Conservation (phyloP, 2,888 invertebrate species). For the Euplexia lucipara region DNA sequence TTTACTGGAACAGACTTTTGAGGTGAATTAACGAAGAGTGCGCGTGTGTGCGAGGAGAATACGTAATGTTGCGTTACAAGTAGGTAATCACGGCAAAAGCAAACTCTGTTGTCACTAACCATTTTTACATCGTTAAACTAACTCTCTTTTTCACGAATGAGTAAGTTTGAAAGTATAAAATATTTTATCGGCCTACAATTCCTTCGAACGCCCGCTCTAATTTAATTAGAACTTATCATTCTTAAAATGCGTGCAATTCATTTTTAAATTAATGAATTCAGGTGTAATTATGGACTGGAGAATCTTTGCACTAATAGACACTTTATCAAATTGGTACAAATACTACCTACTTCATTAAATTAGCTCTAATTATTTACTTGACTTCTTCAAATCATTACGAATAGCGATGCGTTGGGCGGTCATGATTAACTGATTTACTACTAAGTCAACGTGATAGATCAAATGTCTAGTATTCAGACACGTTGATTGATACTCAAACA, state of each 20-base stretch:
- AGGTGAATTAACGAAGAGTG: slow-evolving; percentile 14
- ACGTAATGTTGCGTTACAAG: slow-evolving; percentile 58
- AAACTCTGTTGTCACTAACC: slow-evolving; percentile 40
- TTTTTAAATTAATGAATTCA: slow-evolving; percentile 4
- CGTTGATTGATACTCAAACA: slow-evolving; percentile 34
- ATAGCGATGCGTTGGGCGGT: not conserved
- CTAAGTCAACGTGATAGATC: slow-evolving; percentile 34
- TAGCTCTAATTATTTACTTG: slow-evolving; percentile 1
- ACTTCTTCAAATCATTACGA: slow-evolving; percentile 19
- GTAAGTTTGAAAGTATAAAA: slow-evolving; percentile 55
- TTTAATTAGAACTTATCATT: slow-evolving; percentile 22
- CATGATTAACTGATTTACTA: slow-evolving; percentile 14
- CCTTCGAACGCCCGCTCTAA: slow-evolving; percentile 10
- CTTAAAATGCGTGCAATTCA: not conserved
- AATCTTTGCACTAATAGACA: not conserved
- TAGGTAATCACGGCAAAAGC: slow-evolving; percentile 49
- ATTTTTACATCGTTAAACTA: slow-evolving; percentile 40
- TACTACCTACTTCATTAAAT: slow-evolving; percentile 2
- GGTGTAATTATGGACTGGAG: not conserved
- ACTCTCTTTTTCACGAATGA: slow-evolving; percentile 61
- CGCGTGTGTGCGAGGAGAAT: slow-evolving; percentile 34
- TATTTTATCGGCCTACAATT: slow-evolving; percentile 24
- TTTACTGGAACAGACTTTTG: slow-evolving; percentile 21
- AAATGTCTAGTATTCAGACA: slow-evolving; percentile 40
- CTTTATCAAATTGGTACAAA: not conserved